Percentiles rank a stretch among this genome's conserved stretches.
Conservation (phyloP, 2,113 vertebrate species). For the Coptodon bakossiorum region DNA sequence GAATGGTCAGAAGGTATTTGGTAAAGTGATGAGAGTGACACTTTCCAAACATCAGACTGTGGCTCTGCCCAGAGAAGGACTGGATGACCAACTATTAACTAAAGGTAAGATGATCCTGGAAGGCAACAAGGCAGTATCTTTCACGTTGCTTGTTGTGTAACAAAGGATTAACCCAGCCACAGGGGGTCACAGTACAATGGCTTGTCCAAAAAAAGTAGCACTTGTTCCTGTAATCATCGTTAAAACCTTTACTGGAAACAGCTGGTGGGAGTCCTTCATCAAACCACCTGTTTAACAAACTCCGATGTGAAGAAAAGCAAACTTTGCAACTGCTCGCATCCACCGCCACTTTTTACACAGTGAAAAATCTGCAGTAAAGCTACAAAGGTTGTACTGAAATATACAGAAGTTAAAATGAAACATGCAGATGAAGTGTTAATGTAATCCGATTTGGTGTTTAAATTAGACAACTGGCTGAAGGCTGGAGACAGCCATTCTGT, state of each 20-base stretch:
- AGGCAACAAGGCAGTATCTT: background rate
- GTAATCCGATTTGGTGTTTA: background rate
- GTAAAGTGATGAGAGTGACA: conserved; percentile 97
- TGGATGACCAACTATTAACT: conserved; percentile 95
- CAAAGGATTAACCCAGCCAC: background rate
- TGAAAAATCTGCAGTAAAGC: background rate
- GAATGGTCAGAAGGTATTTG: conserved; percentile 98
- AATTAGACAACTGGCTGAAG: background rate
- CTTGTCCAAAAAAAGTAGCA: background rate
- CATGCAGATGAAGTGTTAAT: background rate
- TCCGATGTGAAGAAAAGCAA: background rate
- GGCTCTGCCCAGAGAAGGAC: conserved; percentile 92
- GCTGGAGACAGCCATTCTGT: background rate
- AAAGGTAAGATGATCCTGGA: conserved; percentile 65
- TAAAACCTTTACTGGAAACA: background rate
- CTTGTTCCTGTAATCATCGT: background rate
- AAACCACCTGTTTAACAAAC: background rate
- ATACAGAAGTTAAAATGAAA: background rate
- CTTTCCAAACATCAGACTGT: conserved; percentile 96
- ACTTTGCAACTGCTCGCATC: background rate
- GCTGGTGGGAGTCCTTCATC: background rate
- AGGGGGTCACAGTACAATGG: background rate
- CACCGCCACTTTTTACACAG: background rate
- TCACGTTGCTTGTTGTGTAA: background rate
- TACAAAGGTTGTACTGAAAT: background rate